Evolutionary conservation across 2,888 invertebrate genomes (phyloP).

Genomic region (Tipula unca): DNA sequence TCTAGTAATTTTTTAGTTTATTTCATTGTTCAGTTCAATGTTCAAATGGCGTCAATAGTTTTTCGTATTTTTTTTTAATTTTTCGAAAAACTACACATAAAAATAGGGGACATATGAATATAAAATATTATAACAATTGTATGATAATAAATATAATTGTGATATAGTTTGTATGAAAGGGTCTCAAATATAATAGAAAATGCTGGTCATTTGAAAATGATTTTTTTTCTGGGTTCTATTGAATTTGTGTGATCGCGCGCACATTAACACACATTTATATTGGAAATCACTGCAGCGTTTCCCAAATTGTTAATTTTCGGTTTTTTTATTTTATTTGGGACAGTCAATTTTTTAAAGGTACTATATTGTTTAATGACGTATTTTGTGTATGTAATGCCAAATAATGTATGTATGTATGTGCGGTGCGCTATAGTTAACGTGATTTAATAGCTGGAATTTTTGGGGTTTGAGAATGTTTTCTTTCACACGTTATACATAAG

Average conservation of each 20-base stretch:
- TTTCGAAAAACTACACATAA: not conserved
- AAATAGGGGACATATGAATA: not conserved
- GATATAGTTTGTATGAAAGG: not conserved
- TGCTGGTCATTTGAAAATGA: not conserved
- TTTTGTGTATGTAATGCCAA: too few species aligned
- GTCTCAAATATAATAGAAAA: not conserved
- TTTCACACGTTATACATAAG: not conserved
- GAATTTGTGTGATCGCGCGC: not conserved
- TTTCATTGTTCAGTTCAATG: not conserved
- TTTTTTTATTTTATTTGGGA: not conserved
- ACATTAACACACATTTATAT: not conserved
- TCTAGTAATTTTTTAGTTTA: not conserved
- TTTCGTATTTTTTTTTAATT: not conserved
- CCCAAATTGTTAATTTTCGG: not conserved
- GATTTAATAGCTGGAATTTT: not conserved
- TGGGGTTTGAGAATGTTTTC: not conserved
- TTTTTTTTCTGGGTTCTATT: not conserved
- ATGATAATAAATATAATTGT: not conserved
- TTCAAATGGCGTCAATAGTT: not conserved
- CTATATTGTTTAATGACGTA: not conserved
- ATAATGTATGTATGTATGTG: too few species aligned
- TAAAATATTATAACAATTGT: not conserved
- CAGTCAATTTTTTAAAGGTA: not conserved
- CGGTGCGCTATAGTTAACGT: not conserved
- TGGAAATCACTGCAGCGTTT: not conserved